Conservation (phyloP, 2,797 vertebrate genomes). For the Galagoides demidoff region DNA sequence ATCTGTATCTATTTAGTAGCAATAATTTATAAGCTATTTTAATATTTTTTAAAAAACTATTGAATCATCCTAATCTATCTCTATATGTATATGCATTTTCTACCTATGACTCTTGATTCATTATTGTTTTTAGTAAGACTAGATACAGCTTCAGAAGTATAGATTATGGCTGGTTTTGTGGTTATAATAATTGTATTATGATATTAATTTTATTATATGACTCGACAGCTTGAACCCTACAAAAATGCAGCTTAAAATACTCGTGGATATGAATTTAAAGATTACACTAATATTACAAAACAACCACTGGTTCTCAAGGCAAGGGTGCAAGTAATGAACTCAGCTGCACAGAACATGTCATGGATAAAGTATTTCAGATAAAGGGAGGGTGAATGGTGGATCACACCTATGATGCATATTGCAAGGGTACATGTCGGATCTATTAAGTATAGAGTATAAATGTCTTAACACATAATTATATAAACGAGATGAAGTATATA, state of each 20-base stretch:
- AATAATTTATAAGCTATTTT: neutral
- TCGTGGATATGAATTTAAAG: neutral
- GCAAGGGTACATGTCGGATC: no score
- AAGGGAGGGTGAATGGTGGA: no score
- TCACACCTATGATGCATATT: no score
- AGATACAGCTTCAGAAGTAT: neutral
- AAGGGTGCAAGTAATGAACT: neutral
- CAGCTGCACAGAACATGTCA: neutral
- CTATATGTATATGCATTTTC: neutral
- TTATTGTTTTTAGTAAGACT: neutral
- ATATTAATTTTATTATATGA: neutral
- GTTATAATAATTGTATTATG: neutral
- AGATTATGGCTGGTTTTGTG: neutral
- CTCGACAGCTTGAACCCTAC: neutral
- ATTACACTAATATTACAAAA: neutral
- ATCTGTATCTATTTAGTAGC: neutral
- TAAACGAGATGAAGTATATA: no score
- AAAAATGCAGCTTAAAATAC: neutral
- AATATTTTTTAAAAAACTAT: neutral
- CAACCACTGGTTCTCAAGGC: neutral
- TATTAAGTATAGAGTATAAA: no score
- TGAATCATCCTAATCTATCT: neutral
- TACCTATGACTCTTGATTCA: neutral
- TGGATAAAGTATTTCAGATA: neutral
- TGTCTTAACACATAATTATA: no score